These are phyloP conservation scores for Saxicola maurus DNA, from an alignment of 2,797 vertebrate species.

Conservation along the genomic window DNA sequence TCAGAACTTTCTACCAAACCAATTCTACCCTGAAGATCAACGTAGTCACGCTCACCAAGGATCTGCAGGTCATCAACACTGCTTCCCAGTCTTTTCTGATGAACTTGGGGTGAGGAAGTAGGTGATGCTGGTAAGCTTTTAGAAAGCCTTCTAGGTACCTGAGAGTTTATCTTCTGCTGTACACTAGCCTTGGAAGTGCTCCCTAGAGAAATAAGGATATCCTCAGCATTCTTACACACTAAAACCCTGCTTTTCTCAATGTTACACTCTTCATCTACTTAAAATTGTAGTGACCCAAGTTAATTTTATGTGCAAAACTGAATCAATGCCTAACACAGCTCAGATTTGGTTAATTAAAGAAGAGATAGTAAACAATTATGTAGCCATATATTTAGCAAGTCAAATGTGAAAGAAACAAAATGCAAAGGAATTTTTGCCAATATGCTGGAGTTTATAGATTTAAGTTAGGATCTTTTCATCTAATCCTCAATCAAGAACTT, in stretches of 20 bases:
- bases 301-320: not conserved
- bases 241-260: not conserved
- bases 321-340: not conserved
- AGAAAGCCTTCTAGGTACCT: conserved; percentile 69
- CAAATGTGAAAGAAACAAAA: not conserved
- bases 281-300: not conserved
- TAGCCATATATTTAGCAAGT: not conserved
- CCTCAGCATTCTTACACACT: not conserved
- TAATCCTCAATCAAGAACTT: not conserved
- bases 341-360: not conserved
- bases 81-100: conserved; percentile 21
- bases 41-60: conserved; percentile 2
- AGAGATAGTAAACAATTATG: not conserved
- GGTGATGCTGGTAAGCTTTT: conserved; percentile 80
- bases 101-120: conserved; percentile 70
- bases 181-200: not conserved
- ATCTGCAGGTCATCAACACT: conserved; percentile 54
- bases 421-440: not conserved
- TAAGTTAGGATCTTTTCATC: not conserved
- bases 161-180: not conserved
- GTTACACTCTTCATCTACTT: not conserved
- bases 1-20: conserved; percentile 72
- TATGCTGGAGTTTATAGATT: not conserved
- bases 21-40: conserved; percentile 40
- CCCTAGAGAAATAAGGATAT: conserved; percentile 31